A percentile compares a stretch with the other conserved stretches of the same genome.
phyloP scores from a whole-genome alignment of 1,140 invertebrate species.

The Antheraea pernyi region DNA sequence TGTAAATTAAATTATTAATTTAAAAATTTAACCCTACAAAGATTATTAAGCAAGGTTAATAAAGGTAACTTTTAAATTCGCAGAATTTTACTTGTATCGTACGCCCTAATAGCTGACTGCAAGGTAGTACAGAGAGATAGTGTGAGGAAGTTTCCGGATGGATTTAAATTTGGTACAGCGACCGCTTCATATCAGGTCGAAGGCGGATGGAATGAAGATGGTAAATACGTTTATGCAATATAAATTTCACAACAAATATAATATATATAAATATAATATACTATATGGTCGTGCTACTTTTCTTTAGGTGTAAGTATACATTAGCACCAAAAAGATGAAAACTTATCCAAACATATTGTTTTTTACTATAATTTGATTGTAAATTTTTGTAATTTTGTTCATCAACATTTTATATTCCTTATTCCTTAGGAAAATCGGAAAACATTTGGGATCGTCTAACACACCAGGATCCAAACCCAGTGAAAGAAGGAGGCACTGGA shows the following conservation, averaged over 20 bases:
- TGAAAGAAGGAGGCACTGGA: constrained; percentile 79
- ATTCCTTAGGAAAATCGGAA: constrained; percentile 76
- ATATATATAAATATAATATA: no score
- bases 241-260: background rate
- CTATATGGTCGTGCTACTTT: no score
- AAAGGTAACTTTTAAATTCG: constrained; percentile 5
- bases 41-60: background rate
- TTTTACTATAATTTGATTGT: no score
- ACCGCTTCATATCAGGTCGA: constrained; percentile 82
- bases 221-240: constrained; percentile 43
- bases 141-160: constrained; percentile 71
- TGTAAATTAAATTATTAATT: no score
- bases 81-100: constrained; percentile 16
- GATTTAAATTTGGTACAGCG: constrained; percentile 80
- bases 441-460: constrained; percentile 81
- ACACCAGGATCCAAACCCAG: constrained; percentile 68
- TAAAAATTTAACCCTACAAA: no score
- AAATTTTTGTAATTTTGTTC: no score
- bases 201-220: constrained; percentile 80
- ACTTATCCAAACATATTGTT: no score
- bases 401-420: constrained; percentile 8
- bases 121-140: constrained; percentile 25
- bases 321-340: no score
- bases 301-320: no score
- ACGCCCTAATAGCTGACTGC: constrained; percentile 7